These are phyloP conservation scores for Cnemophilus loriae DNA, from an alignment of 2,113 vertebrate genomes.

Conservation along the genomic window DNA sequence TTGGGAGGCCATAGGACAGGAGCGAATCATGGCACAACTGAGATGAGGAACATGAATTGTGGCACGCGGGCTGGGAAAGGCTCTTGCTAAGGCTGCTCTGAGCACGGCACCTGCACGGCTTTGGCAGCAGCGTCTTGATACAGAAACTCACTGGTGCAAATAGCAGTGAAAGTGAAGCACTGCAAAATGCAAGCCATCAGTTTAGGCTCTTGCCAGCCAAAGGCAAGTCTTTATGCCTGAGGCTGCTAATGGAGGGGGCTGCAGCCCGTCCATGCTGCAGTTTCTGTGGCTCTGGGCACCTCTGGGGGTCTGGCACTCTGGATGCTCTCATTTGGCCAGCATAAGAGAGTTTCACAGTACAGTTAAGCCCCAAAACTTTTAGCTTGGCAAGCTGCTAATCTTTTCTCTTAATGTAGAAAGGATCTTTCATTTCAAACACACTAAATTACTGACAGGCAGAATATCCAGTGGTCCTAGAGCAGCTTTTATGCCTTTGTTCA, in stretches of 20 bases:
- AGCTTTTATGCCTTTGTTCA: slow-evolving; percentile 7
- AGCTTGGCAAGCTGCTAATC: background rate
- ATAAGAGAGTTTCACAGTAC: background rate
- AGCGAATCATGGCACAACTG: background rate
- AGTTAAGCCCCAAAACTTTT: background rate
- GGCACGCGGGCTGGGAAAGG: background rate
- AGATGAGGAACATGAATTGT: background rate
- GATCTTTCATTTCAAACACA: background rate
- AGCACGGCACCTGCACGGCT: background rate
- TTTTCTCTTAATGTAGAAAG: background rate
- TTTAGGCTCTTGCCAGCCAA: background rate
- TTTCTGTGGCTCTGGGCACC: background rate
- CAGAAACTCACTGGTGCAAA: background rate
- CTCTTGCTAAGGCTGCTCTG: background rate
- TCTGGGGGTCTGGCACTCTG: background rate
- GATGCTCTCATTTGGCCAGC: background rate
- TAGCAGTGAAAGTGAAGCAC: background rate
- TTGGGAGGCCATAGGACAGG: background rate
- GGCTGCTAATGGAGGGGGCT: background rate
- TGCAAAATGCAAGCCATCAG: background rate
- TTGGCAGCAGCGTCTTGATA: accelerated
- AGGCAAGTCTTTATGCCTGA: background rate
- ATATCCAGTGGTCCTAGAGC: background rate
- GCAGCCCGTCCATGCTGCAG: background rate
- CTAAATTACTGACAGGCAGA: background rate